Evolutionary conservation across 2,888 invertebrate genomes (phyloP), one percentile per base, ranked within the genome.

Genomic region (Xylophagus ater): DNA sequence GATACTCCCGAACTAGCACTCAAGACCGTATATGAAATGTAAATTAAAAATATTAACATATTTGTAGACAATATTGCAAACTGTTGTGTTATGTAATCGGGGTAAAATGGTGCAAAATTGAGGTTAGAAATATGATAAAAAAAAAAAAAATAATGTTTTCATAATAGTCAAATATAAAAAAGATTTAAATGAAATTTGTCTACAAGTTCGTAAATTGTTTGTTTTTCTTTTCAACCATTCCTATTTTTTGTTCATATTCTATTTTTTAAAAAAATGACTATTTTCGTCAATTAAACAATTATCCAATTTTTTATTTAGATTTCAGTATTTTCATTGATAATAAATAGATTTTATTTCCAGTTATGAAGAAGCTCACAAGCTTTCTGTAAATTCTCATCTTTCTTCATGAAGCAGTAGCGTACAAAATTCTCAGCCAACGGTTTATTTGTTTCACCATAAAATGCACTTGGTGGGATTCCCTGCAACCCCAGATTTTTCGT

Each of bases 1-100:
- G 94, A 96, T 67, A 85, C 92, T 67, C 98, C 97, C 41, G 96
- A 99, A 68, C 69, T 97, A 62, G 89, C 86, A 45, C 70, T 90
- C 49, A 67, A 78, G 54, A 75, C 73, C 54, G 79, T 84, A 41
- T 81, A 74, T 57, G 78, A 85, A 42, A 49, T 55, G 42, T 64
- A 60, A 57, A 46, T 29, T 17, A 28, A 34, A 25, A 34, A 18
- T 34, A 39, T 30, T 30, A 23, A 30, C 17, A 10, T 34, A 25
- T 31, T 29, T 29, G 24, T 17, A 17, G 12, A 20, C 13, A 15
- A 18, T 36, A 34, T 26, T 32, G 23, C 26, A 20, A n/a, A n/a
- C n/a, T n/a, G 18, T 17, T n/a, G 18, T 13, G 20, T 34, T 37
- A 23, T 37, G 20, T 34, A 39, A 37, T 30, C 18, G 24, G 14